A percentile compares a stretch with the other conserved stretches of the same genome.
phyloP scores from a whole-genome alignment of 2,888 invertebrate genomes.

The Drosophila niveifrons region DNA sequence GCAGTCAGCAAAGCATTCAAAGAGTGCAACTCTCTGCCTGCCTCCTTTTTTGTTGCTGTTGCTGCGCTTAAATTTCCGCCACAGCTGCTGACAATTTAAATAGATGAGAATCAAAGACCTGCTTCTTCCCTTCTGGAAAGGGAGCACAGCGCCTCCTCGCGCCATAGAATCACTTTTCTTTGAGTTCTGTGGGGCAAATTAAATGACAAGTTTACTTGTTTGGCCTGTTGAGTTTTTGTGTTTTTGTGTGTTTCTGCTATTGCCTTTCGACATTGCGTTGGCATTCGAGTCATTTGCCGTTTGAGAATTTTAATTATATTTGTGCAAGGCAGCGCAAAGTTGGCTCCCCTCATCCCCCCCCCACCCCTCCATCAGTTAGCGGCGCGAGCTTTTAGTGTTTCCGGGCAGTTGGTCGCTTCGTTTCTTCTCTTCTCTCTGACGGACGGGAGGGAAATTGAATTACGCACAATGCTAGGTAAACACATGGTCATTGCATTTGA shows the following conservation, averaged over 20 bases:
- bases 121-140: no score
- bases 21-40: conserved; percentile 23
- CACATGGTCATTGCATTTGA: conserved; percentile 44
- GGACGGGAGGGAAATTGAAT: conserved; percentile 50
- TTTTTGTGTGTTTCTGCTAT: no score
- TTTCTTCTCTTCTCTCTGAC: neutral
- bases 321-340: conserved; percentile 67
- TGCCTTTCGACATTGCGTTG: conserved; percentile 31
- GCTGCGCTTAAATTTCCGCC: conserved; percentile 42
- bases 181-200: conserved; percentile 64
- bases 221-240: conserved; percentile 31
- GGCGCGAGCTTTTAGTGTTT: conserved; percentile 63
- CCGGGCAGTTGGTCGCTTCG: conserved; percentile 65
- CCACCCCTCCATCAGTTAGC: conserved; percentile 10
- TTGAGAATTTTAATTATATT: conserved; percentile 76
- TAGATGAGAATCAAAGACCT: conserved; percentile 30
- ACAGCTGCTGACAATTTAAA: conserved; percentile 44
- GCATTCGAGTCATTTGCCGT: conserved; percentile 58
- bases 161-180: conserved; percentile 49
- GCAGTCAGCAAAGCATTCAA: neutral
- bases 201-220: conserved; percentile 72
- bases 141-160: neutral
- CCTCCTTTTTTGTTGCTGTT: neutral
- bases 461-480: conserved; percentile 70
- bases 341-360: conserved; percentile 29